Conservation (phyloP, 2,113 vertebrate species). For the Stegastes partitus region DNA sequence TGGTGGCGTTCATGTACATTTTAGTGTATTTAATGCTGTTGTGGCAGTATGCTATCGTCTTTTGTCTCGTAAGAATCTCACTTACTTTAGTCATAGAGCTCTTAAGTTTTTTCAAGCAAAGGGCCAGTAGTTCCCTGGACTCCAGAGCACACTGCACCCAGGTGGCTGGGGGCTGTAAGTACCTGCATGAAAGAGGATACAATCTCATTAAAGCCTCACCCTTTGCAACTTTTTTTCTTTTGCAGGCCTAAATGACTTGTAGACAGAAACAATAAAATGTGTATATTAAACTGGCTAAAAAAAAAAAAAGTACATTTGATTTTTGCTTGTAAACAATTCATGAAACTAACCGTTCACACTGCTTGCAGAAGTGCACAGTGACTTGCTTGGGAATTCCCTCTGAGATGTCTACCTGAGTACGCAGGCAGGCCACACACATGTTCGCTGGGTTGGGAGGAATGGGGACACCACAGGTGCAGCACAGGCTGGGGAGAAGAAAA, state of each 20-base stretch:
- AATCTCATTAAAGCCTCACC: slow-evolving; percentile 15
- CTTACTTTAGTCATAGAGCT: slow-evolving; percentile 85
- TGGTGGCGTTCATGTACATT: background rate
- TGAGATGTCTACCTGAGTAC: slow-evolving; percentile 96
- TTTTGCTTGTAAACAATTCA: background rate
- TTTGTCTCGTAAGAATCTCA: background rate
- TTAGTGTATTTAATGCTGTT: background rate
- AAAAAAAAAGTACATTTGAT: background rate
- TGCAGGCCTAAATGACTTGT: background rate
- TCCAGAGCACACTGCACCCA: slow-evolving; percentile 96
- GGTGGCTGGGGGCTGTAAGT: slow-evolving; percentile 93
- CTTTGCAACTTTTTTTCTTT: background rate
- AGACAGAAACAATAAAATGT: background rate
- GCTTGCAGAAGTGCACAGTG: slow-evolving; percentile 94
- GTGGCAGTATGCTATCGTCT: background rate
- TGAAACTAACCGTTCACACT: slow-evolving; percentile 92
- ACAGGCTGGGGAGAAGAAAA: slow-evolving; percentile 85
- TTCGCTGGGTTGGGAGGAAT: slow-evolving; percentile 96
- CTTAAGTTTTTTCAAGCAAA: slow-evolving; percentile 97
- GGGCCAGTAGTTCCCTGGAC: slow-evolving; percentile 94
- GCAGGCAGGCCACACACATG: slow-evolving; percentile 96
- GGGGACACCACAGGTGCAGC: slow-evolving; percentile 93
- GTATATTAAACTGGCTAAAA: background rate
- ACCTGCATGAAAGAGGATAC: slow-evolving; percentile 79
- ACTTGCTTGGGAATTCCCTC: slow-evolving; percentile 98